These are phyloP conservation scores for Eulacestoma nigropectus DNA, from an alignment of 2,113 vertebrate genomes.

Conservation along the genomic window DNA sequence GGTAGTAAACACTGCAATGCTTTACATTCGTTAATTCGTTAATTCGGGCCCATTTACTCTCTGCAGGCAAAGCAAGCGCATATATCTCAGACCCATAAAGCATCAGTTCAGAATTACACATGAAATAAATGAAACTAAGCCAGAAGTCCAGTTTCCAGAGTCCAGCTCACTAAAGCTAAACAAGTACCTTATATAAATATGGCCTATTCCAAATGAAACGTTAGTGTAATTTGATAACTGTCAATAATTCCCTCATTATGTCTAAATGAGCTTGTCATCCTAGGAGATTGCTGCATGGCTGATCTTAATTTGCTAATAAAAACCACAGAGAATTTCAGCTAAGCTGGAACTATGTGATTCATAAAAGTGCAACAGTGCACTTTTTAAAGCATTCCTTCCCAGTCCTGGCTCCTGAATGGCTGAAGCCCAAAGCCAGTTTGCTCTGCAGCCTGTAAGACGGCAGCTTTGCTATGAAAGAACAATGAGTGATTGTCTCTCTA, in stretches of 20 bases:
- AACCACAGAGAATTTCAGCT: constrained; percentile 36
- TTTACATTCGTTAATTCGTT: constrained; percentile 74
- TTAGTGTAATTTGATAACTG: constrained; percentile 54
- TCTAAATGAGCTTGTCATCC: constrained; percentile 58
- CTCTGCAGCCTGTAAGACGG: background rate
- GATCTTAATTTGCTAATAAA: constrained; percentile 60
- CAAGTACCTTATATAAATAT: constrained; percentile 52
- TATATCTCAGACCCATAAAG: constrained; percentile 60
- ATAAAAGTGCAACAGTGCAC: constrained; percentile 24
- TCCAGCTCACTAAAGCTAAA: constrained; percentile 45
- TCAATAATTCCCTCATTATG: constrained; percentile 59
- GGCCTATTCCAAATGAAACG: constrained; percentile 48
- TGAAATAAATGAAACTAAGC: constrained; percentile 69
- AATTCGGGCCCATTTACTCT: constrained; percentile 66
- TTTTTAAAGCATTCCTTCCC: background rate
- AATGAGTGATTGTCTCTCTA: constrained; percentile 54
- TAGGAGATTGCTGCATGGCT: constrained; percentile 22
- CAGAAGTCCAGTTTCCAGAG: constrained; percentile 61
- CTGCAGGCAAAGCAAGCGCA: constrained; percentile 60
- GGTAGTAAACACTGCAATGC: constrained; percentile 67
- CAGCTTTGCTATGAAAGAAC: constrained; percentile 36
- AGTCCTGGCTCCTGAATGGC: background rate
- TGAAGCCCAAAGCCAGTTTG: constrained; percentile 2
- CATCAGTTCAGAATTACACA: constrained; percentile 69
- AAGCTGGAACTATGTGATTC: constrained; percentile 30